Evolutionary conservation across 2,797 vertebrate species (phyloP), one percentile per base, ranked within the genome.

Genomic region (Carduelis carduelis): DNA sequence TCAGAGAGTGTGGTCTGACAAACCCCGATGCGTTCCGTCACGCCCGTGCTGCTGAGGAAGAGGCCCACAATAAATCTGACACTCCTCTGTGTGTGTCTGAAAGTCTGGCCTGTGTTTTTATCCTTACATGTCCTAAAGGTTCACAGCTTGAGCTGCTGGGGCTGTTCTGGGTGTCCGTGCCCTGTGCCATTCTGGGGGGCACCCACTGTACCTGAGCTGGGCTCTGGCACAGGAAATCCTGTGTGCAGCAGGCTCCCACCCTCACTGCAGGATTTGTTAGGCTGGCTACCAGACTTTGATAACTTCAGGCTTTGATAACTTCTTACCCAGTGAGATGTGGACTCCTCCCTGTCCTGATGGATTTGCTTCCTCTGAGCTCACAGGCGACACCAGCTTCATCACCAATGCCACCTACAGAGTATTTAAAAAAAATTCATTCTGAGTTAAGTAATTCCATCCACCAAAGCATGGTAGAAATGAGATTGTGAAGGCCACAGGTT

Each of bases 361-460:
- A 56, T 84, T 68, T 68, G 8, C 39, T 50, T 84, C 27, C 46
- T 79, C 66, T 35, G 70, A 82, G 63, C 78, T 82, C 70, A 8
- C 0, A 0, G 41, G 23, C 0, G 0, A 39, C 1, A 3, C 49
- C 44, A 34, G 18, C 8, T 50, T 80, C 23, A n/a, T 72, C 59
- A 75, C 41, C 65, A 24, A 0, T 34, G 60, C 49, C 28, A 41
- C 56, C 63, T 52, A 20, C 27, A 44, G 76, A 46, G n/a, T 28
- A 55, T 22, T 39, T 39, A 3, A 39, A 27, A 22, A 21, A 28
- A 43, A 34, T 2, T 61, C 5, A 7, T 52, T 90, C 4, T 3
- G 26, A 19, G 21, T 43, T 12, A 37, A 68, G n/a, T 50, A 8
- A 37, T 28, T 55, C 1, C 24, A 32, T 34, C 39, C n/a, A 20